Evolutionary conservation across 2,113 vertebrate species (phyloP).

Genomic region (Sylvicapra grimmia): DNA sequence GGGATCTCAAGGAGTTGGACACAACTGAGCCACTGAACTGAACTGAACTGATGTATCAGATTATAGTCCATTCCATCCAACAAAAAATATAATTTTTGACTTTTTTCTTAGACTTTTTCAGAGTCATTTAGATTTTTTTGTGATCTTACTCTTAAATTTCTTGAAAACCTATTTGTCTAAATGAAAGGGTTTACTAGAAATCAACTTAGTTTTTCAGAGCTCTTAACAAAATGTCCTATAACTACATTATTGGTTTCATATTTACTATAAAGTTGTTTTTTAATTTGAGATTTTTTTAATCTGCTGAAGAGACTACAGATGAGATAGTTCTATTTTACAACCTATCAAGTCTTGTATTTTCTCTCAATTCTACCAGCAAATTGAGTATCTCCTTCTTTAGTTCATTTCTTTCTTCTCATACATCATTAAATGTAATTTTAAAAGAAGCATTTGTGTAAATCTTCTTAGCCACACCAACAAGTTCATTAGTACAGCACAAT

Average conservation of each 20-base stretch:
- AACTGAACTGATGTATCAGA: background rate
- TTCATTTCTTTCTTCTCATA: background rate
- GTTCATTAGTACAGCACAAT: background rate
- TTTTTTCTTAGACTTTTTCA: background rate
- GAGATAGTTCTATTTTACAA: background rate
- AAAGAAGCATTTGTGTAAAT: background rate
- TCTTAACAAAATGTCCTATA: background rate
- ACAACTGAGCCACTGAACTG: background rate
- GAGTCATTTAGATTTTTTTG: background rate
- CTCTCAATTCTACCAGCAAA: background rate
- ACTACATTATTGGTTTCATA: background rate
- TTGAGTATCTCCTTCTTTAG: background rate
- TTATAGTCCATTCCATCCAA: background rate
- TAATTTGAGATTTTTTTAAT: background rate
- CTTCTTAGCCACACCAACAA: background rate
- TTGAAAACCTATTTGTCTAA: background rate
- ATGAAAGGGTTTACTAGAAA: background rate
- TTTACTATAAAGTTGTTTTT: background rate
- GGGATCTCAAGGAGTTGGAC: rapidly evolving
- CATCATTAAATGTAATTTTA: background rate
- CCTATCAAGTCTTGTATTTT: background rate
- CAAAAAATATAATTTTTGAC: background rate
- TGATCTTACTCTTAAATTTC: background rate
- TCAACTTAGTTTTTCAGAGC: background rate
- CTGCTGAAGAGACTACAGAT: background rate